Evolutionary conservation across 2,797 vertebrate genomes (phyloP).

Genomic region (Sylvilagus floridanus): DNA sequence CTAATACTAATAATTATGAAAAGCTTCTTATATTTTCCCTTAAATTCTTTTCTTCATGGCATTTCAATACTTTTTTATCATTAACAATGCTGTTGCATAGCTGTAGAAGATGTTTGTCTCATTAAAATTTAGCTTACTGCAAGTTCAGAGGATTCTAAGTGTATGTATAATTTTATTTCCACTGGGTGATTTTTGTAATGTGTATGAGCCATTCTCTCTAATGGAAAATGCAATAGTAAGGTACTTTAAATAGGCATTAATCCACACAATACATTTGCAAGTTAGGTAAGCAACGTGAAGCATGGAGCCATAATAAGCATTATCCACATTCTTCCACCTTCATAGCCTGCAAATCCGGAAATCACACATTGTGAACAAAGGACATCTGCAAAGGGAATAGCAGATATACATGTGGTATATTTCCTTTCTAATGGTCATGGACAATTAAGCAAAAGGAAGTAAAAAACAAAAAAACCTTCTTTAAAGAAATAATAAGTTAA

Average conservation of each 20-base stretch:
- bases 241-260: constrained; percentile 80
- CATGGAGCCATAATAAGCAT: constrained; percentile 53
- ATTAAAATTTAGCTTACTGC: constrained; percentile 80
- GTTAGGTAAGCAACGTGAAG: constrained; percentile 81
- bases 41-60: constrained; percentile 63
- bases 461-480: background rate
- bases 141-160: constrained; percentile 77
- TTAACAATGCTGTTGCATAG: constrained; percentile 44
- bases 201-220: constrained; percentile 76
- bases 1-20: constrained; percentile 70
- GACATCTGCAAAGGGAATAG: constrained; percentile 19
- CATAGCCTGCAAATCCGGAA: constrained; percentile 60
- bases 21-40: constrained; percentile 44
- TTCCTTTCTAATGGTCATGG: constrained; percentile 4
- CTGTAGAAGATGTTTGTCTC: constrained; percentile 74
- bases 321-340: constrained; percentile 72
- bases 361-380: constrained; percentile 62
- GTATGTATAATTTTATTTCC: constrained; percentile 83
- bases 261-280: constrained; percentile 76
- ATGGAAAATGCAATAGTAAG: constrained; percentile 78
- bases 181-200: constrained; percentile 80
- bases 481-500: constrained; percentile 35
- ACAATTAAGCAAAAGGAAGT: background rate
- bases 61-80: constrained; percentile 65
- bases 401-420: background rate